phyloP scores from a whole-genome alignment of 2,888 invertebrate species.

The Cataglyphis albicans region DNA sequence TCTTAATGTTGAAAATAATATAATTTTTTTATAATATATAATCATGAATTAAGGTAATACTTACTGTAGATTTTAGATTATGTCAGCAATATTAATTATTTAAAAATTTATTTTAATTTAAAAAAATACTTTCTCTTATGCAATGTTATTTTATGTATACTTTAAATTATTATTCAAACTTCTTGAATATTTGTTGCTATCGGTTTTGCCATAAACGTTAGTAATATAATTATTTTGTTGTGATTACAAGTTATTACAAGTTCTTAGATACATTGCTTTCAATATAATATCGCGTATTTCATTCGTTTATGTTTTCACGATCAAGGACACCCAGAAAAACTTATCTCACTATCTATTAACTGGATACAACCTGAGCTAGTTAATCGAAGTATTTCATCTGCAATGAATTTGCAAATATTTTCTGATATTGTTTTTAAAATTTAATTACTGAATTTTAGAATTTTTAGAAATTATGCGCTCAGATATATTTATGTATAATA shows the following conservation, averaged over 20 bases:
- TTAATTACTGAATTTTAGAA: not conserved
- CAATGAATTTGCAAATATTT: not conserved
- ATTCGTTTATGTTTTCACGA: not conserved
- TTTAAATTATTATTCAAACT: not conserved
- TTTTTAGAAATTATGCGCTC: not conserved
- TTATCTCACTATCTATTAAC: not conserved
- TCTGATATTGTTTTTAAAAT: not conserved
- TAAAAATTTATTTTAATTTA: not conserved
- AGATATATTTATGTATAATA: not conserved
- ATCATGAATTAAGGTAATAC: not conserved
- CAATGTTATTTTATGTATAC: not conserved
- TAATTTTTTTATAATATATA: not conserved
- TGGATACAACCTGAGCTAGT: not conserved
- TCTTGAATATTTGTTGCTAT: not conserved
- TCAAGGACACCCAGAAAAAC: slow-evolving; percentile 1
- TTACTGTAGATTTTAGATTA: not conserved
- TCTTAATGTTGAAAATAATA: not conserved
- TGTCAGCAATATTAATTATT: not conserved
- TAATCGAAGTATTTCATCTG: not conserved
- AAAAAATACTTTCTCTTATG: not conserved
- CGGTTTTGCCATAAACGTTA: not conserved
- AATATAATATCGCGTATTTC: not conserved
- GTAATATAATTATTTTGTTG: not conserved
- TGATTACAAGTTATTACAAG: not conserved
- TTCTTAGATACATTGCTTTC: not conserved